Base-by-base conservation (phyloP, 2,888 invertebrate genomes). In the Drosophila lutescens region DNA sequence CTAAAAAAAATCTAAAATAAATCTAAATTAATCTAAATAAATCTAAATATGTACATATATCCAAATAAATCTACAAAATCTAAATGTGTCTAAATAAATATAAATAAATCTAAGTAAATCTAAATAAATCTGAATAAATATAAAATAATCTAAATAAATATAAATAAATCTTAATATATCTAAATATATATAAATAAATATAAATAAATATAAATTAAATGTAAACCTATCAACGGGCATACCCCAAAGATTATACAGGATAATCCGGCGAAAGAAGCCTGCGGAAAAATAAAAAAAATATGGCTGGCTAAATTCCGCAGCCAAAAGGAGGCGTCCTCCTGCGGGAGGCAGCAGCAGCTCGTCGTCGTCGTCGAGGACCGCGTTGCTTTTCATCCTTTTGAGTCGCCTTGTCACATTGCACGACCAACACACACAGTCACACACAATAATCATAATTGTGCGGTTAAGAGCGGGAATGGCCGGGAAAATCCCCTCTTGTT, bases 391-490 rank as follows among this genome's bases (percentile, higher is more conserved):
- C 47, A 46, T 69, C 76, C 71, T 72, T 79, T 79, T 67, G 80
- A 79, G 66, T 65, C 76, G 46, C 68, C 62, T 50, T 53, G 56
- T 51, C 59, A 55, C 56, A 62, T 36, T 32, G 60, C 66, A 65
- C 17, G 26, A 51, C 34, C 26, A 26, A 34, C 32, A 32, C 34
- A 5, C 34, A 34, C 12, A 12, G 12, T 0, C 34, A 34, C 34
- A 34, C 34, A 74, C 70, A 80, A 79, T 66, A 79, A 82, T 75
- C 78, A 86, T 83, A 86, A 81, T 80, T 83, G 86, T 80, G 80
- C 66, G 80, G 75, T 72, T 62, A 12, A 20, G 13, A 26, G 34
- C 17, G 23, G 10, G 36, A 10, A 7, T 15, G 15, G 26, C 9
- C 6, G 20, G 20, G 49, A 40, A 65, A 50, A 50, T 53, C 58